phyloP scores from a whole-genome alignment of 2,888 invertebrate genomes.

The Synergus japonicus region DNA sequence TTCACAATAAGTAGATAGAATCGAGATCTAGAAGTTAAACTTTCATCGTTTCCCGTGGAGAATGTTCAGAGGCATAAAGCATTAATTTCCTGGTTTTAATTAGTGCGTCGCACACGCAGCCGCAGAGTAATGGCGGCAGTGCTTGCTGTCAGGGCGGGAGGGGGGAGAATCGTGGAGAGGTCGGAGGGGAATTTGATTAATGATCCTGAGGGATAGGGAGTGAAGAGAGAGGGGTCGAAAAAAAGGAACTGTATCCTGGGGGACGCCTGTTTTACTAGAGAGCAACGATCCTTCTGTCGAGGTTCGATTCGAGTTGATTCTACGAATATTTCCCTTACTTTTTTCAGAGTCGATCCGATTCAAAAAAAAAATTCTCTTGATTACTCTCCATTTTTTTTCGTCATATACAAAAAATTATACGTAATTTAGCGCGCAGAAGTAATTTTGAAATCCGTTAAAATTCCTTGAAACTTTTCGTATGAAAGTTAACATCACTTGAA shows the following conservation, averaged over 20 bases:
- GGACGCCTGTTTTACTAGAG: constrained; percentile 67
- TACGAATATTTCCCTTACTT: constrained; percentile 53
- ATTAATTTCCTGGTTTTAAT: constrained; percentile 77
- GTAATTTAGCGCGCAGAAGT: background rate
- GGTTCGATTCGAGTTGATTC: constrained; percentile 46
- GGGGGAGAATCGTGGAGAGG: constrained; percentile 55
- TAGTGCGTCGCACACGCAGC: constrained; percentile 73
- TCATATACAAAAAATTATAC: background rate
- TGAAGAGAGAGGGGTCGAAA: constrained; percentile 43
- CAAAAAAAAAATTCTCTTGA: constrained; percentile 17
- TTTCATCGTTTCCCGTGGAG: constrained; percentile 42
- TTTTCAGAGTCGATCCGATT: constrained; percentile 29
- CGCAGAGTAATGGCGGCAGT: constrained; percentile 72
- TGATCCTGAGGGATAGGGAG: constrained; percentile 68
- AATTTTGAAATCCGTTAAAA: background rate
- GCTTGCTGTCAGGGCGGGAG: constrained; percentile 56
- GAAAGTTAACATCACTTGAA: no score
- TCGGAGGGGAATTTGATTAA: constrained; percentile 75
- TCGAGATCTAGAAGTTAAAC: constrained; percentile 12
- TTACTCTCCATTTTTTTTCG: constrained; percentile 19
- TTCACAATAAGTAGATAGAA: constrained; percentile 6
- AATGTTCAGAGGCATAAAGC: constrained; percentile 58
- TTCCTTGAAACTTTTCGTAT: background rate
- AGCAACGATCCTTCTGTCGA: constrained; percentile 61
- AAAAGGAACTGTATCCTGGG: constrained; percentile 67